These are phyloP conservation scores for Bombyx huttoni DNA, from an alignment of 2,888 invertebrate species.

Conservation along the genomic window DNA sequence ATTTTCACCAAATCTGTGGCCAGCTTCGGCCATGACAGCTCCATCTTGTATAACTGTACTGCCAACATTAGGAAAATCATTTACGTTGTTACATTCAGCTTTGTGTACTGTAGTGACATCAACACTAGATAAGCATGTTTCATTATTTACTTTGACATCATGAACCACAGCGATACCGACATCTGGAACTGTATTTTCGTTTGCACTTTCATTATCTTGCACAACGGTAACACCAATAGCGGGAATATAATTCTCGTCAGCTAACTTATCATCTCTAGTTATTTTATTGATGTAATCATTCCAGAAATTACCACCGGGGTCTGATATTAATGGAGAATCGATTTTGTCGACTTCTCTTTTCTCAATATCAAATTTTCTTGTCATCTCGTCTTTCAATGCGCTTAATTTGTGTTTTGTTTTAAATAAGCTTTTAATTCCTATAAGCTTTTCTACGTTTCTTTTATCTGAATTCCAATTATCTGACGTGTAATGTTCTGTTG, in stretches of 20 bases:
- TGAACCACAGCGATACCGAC: too few relatives aligned
- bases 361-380: slow-evolving; percentile 4
- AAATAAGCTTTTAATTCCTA: slow-evolving; percentile 18
- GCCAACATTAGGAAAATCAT: too few relatives aligned
- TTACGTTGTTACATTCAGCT: too few relatives aligned
- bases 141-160: background rate
- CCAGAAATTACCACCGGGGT: slow-evolving; percentile 29
- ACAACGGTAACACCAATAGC: slow-evolving; percentile 1
- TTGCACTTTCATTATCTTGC: background rate
- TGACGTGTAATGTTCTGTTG: background rate
- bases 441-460: slow-evolving; percentile 6
- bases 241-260: background rate
- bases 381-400: slow-evolving; percentile 5
- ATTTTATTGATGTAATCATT: slow-evolving; percentile 22
- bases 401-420: slow-evolving; percentile 10
- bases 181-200: background rate
- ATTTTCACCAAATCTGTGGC: background rate
- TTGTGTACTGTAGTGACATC: background rate
- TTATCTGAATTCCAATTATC: background rate
- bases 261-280: slow-evolving; percentile 8
- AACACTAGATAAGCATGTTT: background rate
- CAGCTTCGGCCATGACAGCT: slow-evolving; percentile 1
- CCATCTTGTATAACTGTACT: too few relatives aligned
- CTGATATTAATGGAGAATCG: slow-evolving; percentile 22
- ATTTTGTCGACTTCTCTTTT: slow-evolving; percentile 16